Conservation (phyloP, 2,113 vertebrate genomes). For the Grus americana region DNA sequence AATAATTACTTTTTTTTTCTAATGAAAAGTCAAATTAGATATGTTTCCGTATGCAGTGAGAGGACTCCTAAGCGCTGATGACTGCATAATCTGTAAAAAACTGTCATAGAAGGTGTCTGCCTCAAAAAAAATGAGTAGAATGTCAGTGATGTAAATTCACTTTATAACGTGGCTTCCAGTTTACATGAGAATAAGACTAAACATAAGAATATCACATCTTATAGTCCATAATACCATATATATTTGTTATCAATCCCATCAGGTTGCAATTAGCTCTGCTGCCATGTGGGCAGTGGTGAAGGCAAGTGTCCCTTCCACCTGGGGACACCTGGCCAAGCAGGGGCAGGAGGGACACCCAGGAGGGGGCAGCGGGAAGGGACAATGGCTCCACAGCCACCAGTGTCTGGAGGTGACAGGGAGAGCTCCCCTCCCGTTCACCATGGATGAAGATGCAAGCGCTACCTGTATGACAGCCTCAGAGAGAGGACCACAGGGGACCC, state of each 20-base stretch:
- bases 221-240: rapidly evolving
- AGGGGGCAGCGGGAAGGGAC: rapidly evolving
- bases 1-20: not conserved
- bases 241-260: not conserved
- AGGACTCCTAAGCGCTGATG: not conserved
- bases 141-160: not conserved
- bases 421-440: not conserved
- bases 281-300: not conserved
- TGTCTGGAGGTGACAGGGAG: not conserved
- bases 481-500: not conserved
- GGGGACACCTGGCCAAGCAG: not conserved
- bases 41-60: not conserved
- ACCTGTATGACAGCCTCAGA: not conserved
- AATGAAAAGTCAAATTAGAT: not conserved
- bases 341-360: not conserved
- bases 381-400: not conserved
- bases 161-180: not conserved
- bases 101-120: not conserved
- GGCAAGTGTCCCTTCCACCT: not conserved
- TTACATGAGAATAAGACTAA: not conserved
- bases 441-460: rapidly evolving
- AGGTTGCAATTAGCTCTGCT: not conserved
- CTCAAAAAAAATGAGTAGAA: not conserved
- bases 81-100: not conserved
- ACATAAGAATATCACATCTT: not conserved